Base-by-base conservation (phyloP, 2,888 invertebrate genomes). In the Neria commutata region DNA sequence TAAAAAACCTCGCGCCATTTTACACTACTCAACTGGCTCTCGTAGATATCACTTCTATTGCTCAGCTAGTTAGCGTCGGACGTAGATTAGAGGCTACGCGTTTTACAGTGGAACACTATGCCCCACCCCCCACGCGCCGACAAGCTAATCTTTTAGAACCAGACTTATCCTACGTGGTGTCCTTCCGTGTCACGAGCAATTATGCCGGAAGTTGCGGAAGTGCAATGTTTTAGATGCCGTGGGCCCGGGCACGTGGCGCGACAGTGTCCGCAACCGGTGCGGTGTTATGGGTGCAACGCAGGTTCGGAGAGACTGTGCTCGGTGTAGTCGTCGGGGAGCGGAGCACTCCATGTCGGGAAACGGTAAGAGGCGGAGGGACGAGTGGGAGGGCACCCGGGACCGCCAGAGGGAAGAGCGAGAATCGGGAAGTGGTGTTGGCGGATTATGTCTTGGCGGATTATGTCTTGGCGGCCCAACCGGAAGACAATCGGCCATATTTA, bases 401-500 rank as follows among this genome's bases (percentile, higher is more conserved):
- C n/a, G n/a, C n/a, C n/a, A n/a, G n/a, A n/a, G n/a, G n/a, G n/a
- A n/a, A n/a, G n/a, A n/a, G n/a, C n/a, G n/a, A n/a, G n/a, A n/a
- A n/a, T n/a, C n/a, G n/a, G 29, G 11, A 29, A 29, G 11, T 29
- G 6, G 6, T 8, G 29, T 6, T 11, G 11, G 11, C 29, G 29
- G 29, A 11, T 6, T 8, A 8, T 29, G 29, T 29, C 16, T 37
- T n/a, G n/a, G 3, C 26, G 24, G 45, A 54, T 17, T 54, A 45
- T 47, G 33, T 54, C n/a, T 16, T 56, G 14, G 26, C n/a, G 10
- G 21, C n/a, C 24, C 29, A 55, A 29, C 45, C 40, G 25, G n/a
- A 24, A 25, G 57, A 61, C 51, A 11, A 37, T 24, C 51, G 58
- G 2, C 61, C 58, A 11, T 55, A 55, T 19, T 24, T 55, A 26